A percentile compares a stretch with the other conserved stretches of the same genome.
These are phyloP conservation scores for Drosophila novamexicana DNA, from an alignment of 1,140 invertebrate genomes.

Conservation along the genomic window DNA sequence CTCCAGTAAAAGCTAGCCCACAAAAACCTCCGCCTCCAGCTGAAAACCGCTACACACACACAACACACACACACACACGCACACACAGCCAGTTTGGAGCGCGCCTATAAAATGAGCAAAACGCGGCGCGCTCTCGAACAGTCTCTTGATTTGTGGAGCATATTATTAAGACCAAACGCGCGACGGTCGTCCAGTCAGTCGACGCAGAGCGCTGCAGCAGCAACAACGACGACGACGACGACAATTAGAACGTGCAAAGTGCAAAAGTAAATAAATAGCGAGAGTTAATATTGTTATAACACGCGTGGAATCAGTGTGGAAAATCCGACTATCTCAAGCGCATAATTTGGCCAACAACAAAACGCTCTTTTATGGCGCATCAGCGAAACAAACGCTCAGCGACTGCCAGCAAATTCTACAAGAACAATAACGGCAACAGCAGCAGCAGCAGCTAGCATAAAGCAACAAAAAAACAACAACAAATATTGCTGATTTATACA, in stretches of 20 bases:
- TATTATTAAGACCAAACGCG: slow-evolving; percentile 36
- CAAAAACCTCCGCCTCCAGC: slow-evolving; percentile 40
- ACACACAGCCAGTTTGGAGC: slow-evolving; percentile 27
- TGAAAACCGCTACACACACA: slow-evolving; percentile 22
- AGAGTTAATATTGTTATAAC: slow-evolving; percentile 27
- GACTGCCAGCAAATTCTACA: slow-evolving; percentile 25
- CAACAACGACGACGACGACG: slow-evolving; percentile 8
- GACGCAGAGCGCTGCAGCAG: slow-evolving; percentile 32
- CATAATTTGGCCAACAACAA: slow-evolving; percentile 28
- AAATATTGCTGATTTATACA: slow-evolving; percentile 30
- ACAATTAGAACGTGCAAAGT: not conserved
- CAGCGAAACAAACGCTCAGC: slow-evolving; percentile 29
- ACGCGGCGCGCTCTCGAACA: slow-evolving; percentile 39
- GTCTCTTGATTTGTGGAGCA: slow-evolving; percentile 34
- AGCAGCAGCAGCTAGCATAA: slow-evolving; percentile 51
- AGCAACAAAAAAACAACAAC: slow-evolving; percentile 16
- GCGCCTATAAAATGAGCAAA: slow-evolving; percentile 48
- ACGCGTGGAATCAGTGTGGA: slow-evolving; percentile 44
- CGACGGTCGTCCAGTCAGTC: slow-evolving; percentile 31
- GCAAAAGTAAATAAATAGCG: slow-evolving; percentile 34
- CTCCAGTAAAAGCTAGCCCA: not conserved
- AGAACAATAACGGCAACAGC: slow-evolving; percentile 35
- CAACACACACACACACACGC: slow-evolving; percentile 11
- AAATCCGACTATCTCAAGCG: slow-evolving; percentile 30
- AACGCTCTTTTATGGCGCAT: slow-evolving; percentile 62